phyloP scores from a whole-genome alignment of 2,888 invertebrate species.

The Clanis bilineata region DNA sequence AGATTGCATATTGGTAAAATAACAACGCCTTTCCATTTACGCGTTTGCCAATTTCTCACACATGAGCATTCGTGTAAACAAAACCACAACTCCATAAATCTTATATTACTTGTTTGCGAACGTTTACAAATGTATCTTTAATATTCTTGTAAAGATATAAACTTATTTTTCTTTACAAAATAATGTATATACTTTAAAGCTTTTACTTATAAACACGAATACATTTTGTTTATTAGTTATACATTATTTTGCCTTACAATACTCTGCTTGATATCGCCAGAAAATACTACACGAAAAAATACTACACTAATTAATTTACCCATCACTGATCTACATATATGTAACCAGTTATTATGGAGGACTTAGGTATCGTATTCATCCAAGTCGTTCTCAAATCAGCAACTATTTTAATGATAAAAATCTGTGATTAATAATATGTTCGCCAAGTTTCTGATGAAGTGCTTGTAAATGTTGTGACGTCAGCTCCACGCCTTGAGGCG shows the following conservation, averaged over 20 bases:
- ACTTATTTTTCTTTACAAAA: no score
- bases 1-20: conserved; percentile 15
- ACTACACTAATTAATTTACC: no score
- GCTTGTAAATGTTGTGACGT: conserved; percentile 19
- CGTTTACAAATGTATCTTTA: background rate
- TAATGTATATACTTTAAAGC: background rate
- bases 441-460: conserved; percentile 16
- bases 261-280: no score
- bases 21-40: background rate
- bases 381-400: no score
- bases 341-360: no score
- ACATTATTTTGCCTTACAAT: no score
- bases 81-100: background rate
- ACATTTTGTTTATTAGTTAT: no score
- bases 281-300: no score
- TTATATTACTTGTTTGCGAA: background rate
- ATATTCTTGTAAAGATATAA: background rate
- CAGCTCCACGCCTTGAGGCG: conserved; percentile 92
- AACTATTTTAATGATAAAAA: no score
- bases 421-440: background rate
- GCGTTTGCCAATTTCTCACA: background rate
- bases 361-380: no score
- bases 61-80: background rate
- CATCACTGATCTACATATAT: no score
- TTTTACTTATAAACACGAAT: no score